Percentiles rank a stretch among this genome's conserved stretches.
Conservation (phyloP, 2,888 invertebrate species). For the Pyrocoelia pectoralis region DNA sequence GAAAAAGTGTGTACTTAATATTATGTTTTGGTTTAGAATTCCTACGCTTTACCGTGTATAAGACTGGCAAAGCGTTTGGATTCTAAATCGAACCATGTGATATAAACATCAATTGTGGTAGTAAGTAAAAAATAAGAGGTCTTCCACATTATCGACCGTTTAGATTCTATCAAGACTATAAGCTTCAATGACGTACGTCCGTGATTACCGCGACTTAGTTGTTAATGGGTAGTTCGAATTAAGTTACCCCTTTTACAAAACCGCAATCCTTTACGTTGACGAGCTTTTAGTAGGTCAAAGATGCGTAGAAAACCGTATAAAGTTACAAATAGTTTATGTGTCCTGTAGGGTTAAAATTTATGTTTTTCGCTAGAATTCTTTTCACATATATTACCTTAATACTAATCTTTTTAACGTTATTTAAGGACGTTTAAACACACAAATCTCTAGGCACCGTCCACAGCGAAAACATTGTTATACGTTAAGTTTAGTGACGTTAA, state of each 20-base stretch:
- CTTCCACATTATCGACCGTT: slow-evolving; percentile 20
- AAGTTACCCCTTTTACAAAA: slow-evolving; percentile 34
- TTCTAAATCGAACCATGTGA: slow-evolving; percentile 81
- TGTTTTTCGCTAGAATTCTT: neutral
- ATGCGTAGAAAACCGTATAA: slow-evolving; percentile 11
- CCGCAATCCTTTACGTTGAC: slow-evolving; percentile 34
- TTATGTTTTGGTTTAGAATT: slow-evolving; percentile 85
- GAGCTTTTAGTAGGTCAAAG: slow-evolving; percentile 18
- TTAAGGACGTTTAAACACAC: slow-evolving; percentile 7
- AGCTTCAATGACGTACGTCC: slow-evolving; percentile 30
- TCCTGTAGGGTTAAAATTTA: neutral
- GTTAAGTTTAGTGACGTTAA: slow-evolving; percentile 27
- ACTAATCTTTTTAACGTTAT: slow-evolving; percentile 6
- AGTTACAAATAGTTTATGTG: neutral
- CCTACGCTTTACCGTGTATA: slow-evolving; percentile 91
- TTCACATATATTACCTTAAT: neutral
- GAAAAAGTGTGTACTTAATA: slow-evolving; percentile 4
- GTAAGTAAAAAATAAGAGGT: slow-evolving; percentile 25
- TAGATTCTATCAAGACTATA: slow-evolving; percentile 33
- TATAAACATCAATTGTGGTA: slow-evolving; percentile 27
- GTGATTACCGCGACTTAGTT: slow-evolving; percentile 34
- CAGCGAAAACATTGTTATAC: slow-evolving; percentile 27
- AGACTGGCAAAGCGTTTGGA: slow-evolving; percentile 93
- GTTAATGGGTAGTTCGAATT: slow-evolving; percentile 42
- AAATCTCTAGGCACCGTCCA: slow-evolving; percentile 12